These are phyloP conservation scores for Coleophora flavipennella DNA, from an alignment of 2,888 invertebrate genomes.

Conservation along the genomic window DNA sequence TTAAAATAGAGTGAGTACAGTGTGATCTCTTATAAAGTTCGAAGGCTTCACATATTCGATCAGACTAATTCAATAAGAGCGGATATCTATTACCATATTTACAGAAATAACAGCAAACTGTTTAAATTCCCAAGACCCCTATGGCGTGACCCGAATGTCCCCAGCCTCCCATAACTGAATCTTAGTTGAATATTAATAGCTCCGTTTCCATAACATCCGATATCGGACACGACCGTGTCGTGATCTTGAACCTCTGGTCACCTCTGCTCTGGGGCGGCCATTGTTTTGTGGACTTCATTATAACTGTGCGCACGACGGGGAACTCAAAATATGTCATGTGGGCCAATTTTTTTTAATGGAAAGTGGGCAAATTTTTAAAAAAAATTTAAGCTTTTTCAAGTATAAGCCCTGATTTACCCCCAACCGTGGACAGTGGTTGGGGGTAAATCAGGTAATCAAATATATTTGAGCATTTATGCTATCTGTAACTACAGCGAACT, in stretches of 20 bases:
- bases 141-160: conserved; percentile 1
- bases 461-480: too few species aligned
- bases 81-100: background rate
- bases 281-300: conserved; percentile 15
- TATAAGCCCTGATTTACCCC: too few species aligned
- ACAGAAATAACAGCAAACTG: background rate
- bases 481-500: too few species aligned
- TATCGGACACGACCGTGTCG: conserved; percentile 8
- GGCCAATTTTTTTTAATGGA: background rate
- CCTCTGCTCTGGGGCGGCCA: conserved; percentile 17
- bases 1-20: too few species aligned
- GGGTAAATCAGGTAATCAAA: too few species aligned
- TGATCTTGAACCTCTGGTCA: conserved; percentile 30
- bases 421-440: too few species aligned
- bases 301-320: background rate
- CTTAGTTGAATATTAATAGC: conserved; percentile 17
- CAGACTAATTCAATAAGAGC: too few species aligned
- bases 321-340: too few species aligned
- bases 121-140: background rate
- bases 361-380: too few species aligned
- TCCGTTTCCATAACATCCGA: conserved; percentile 10
- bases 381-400: too few species aligned
- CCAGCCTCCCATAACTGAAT: conserved; percentile 10
- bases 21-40: too few species aligned
- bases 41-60: too few species aligned